These are phyloP conservation scores for Thecocarcelia acutangulata DNA, from an alignment of 2,888 invertebrate genomes.

Conservation along the genomic window DNA sequence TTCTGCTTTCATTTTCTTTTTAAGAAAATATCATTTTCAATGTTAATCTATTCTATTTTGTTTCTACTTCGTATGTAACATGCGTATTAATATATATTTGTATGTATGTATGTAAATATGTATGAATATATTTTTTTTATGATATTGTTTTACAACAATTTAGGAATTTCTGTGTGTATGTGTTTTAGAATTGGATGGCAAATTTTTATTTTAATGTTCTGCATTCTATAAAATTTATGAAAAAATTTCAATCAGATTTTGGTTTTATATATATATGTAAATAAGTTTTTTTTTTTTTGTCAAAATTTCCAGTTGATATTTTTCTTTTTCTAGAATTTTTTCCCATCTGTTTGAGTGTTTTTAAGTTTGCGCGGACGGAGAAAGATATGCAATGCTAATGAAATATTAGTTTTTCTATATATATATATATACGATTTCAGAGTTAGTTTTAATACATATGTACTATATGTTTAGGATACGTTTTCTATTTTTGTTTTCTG, in stretches of 20 bases:
- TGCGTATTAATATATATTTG: not conserved
- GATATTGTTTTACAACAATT: conserved; percentile 25
- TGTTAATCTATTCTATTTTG: conserved; percentile 16
- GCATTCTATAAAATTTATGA: conserved; percentile 27
- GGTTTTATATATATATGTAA: not conserved
- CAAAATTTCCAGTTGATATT: conserved; percentile 16
- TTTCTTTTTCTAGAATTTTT: conserved; percentile 5
- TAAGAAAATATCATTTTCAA: conserved; percentile 65
- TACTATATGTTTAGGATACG: too few relatives aligned
- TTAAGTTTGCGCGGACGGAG: conserved; percentile 63
- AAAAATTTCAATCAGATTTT: not conserved
- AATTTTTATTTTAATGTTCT: conserved; percentile 23
- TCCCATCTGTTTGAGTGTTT: not conserved
- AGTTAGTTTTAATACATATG: not conserved
- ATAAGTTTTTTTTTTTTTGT: conserved; percentile 6
- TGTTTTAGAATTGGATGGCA: conserved; percentile 67
- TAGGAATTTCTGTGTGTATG: conserved; percentile 63
- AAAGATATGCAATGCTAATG: conserved; percentile 61
- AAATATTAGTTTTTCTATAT: conserved; percentile 40
- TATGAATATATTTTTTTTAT: not conserved
- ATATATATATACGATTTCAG: not conserved
- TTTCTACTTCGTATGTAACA: not conserved
- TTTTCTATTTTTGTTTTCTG: too few relatives aligned
- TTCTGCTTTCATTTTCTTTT: conserved; percentile 1
- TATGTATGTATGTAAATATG: conserved; percentile 5